Evolutionary conservation across 2,113 vertebrate genomes (phyloP), one percentile per base, ranked within the genome.

Genomic region (Periophthalmus modestus): DNA sequence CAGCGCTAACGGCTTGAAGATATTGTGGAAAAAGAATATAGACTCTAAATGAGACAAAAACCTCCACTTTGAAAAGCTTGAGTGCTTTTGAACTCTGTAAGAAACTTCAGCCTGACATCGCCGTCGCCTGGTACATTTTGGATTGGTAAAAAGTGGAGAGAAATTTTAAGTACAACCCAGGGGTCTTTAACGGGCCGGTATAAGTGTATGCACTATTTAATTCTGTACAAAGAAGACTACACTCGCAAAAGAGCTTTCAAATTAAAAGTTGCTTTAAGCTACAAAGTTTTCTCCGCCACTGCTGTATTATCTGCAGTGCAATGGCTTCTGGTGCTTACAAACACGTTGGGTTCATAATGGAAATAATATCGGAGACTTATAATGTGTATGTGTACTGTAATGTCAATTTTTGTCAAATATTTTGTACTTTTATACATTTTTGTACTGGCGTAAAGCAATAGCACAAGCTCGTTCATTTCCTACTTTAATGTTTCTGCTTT

Each of bases 21-120:
- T 57, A 36, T 50, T 54, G 72, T 69, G 75, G 78, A 77, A 75
- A 74, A 73, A 11, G 28, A 80, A 79, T 76, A 73, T 14, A 23
- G 84, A 90, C 76, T 79, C 71, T 74, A 68, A 74, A 81, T 72
- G 78, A 82, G 84, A 85, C 78, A 46, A 69, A 80, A 69, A 46
- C 21, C 61, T 82, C 71, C 69, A 73, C 9, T 24, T 57, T 66
- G 48, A 47, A 48, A 24, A 48, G 16, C 43, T 46, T n/a, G 54
- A 78, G 78, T 76, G 43, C 72, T 33, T 76, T 63, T 82, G 73
- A 86, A 73, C 72, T 58, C 61, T 61, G 34, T 5, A 16, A 0
- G 15, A 62, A 48, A 39, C 58, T 61, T n/a, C 18, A 46, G 73
- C 33, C 65, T 14, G 68, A 75, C 68, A 23, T 69, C 10, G 21